Percentiles rank a stretch among this genome's conserved stretches.
These are phyloP conservation scores for human (Homo sapiens) DNA, from an alignment of 2,113 vertebrate species.

Conservation along the genomic window GRCh38 chr6:56364501-56365000, in stretches of 20 bases:
- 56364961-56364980: not conserved
- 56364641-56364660: not conserved
- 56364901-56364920: slow-evolving; percentile 37
- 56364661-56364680: slow-evolving; percentile 29
- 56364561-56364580: slow-evolving; percentile 53
- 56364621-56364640: not conserved
- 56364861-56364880: not conserved
- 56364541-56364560: not conserved
- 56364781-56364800: not conserved
- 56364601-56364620: slow-evolving; percentile 16
- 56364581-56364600: not conserved
- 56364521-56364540: slow-evolving; percentile 38
- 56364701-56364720: slow-evolving; percentile 15
- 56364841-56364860: not conserved
- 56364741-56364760: slow-evolving; percentile 46
- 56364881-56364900: not conserved
- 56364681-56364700: slow-evolving; percentile 4
- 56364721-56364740: slow-evolving; percentile 32
- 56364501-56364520: slow-evolving; percentile 54
- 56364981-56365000: not conserved
- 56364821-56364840: not conserved
- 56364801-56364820: not conserved
- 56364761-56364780: not conserved
- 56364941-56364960: not conserved
- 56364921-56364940: not conserved